Conservation (phyloP, 2,888 invertebrate genomes). For the Embidobia sp. region DNA sequence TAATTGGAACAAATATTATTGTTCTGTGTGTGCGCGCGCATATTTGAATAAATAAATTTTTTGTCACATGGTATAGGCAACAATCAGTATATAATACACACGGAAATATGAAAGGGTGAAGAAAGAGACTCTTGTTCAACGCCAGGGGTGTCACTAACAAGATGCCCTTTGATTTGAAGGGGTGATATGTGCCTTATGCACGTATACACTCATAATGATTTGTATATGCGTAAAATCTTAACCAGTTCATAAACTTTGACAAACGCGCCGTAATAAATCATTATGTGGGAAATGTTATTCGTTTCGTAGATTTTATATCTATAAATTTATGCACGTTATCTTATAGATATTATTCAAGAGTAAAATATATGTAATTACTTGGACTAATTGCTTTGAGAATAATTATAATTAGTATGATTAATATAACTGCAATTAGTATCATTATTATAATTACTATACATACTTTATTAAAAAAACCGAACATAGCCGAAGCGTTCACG, state of each 20-base stretch:
- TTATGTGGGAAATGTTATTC: conserved; percentile 76
- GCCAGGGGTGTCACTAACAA: conserved; percentile 81
- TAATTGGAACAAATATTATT: no score
- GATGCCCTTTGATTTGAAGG: conserved; percentile 77
- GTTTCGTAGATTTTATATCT: conserved; percentile 59
- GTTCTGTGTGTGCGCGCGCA: no score
- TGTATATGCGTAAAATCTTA: conserved; percentile 69
- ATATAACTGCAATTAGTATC: no score
- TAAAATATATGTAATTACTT: no score
- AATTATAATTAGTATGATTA: no score
- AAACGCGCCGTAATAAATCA: conserved; percentile 79
- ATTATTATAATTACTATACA: no score
- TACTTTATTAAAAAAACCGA: no score
- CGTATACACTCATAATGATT: conserved; percentile 66
- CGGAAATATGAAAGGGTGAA: conserved; percentile 60
- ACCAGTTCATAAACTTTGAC: conserved; percentile 68
- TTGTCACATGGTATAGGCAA: conserved; percentile 51
- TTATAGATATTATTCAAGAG: no score
- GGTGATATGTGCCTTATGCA: conserved; percentile 71
- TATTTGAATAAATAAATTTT: conserved; percentile 35
- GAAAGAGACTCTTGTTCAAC: conserved; percentile 79
- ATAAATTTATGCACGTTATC: no score
- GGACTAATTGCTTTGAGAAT: no score
- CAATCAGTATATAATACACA: conserved; percentile 57
- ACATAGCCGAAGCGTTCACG: no score